Evolutionary conservation across 2,797 vertebrate species (phyloP).

Genomic region (Urosaurus nigricauda): DNA sequence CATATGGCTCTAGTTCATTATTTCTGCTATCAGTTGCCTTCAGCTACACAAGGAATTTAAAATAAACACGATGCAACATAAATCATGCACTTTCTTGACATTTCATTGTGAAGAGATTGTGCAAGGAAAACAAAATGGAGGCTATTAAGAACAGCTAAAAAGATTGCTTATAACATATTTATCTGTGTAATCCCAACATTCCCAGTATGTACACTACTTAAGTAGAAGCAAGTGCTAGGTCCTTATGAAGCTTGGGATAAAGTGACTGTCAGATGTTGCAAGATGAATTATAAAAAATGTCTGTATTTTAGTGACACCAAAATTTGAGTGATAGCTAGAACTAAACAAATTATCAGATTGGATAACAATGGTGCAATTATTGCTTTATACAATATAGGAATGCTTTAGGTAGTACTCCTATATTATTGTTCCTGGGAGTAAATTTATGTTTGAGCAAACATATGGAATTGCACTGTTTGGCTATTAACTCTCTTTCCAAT

Average conservation of each 20-base stretch:
- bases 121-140: neutral
- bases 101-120: neutral
- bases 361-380: neutral
- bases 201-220: no score
- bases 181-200: no score
- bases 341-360: neutral
- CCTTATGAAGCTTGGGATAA: neutral
- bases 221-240: neutral
- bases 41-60: neutral
- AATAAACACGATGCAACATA: neutral
- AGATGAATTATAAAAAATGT: neutral
- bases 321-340: neutral
- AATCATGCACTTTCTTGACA: neutral
- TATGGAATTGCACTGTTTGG: neutral
- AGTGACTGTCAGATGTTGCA: no score
- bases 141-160: no score
- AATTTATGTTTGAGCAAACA: no score
- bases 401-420: no score
- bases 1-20: neutral
- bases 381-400: neutral
- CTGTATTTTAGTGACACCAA: neutral
- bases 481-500: neutral
- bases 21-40: neutral
- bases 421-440: neutral
- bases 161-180: no score